phyloP scores from a whole-genome alignment of 2,888 invertebrate species.

The Macaria notata region DNA sequence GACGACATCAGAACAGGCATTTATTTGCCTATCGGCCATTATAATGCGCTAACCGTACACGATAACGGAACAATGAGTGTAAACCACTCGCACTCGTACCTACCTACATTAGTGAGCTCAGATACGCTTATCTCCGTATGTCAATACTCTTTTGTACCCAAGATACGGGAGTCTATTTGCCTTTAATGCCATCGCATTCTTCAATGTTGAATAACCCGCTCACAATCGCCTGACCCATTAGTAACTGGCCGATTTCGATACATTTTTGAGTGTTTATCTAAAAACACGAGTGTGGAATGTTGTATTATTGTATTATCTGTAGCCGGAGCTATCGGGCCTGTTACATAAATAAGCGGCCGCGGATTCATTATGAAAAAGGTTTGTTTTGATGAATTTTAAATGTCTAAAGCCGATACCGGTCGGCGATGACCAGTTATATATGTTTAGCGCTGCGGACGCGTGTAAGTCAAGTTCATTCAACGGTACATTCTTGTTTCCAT shows the following conservation, averaged over 20 bases:
- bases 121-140: conserved; percentile 76
- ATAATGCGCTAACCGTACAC: conserved; percentile 71
- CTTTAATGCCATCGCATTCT: conserved; percentile 76
- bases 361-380: conserved; percentile 10
- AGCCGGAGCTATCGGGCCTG: conserved; percentile 41
- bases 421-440: conserved; percentile 11
- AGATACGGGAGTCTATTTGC: conserved; percentile 77
- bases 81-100: conserved; percentile 62
- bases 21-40: conserved; percentile 75
- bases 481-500: conserved; percentile 17
- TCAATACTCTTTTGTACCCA: conserved; percentile 80
- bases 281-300: conserved; percentile 38
- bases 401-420: conserved; percentile 15
- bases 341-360: conserved; percentile 38
- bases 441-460: conserved; percentile 15
- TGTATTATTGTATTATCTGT: conserved; percentile 41
- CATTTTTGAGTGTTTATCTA: conserved; percentile 53
- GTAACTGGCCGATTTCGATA: conserved; percentile 45
- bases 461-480: conserved; percentile 24
- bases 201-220: conserved; percentile 64
- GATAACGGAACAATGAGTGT: conserved; percentile 79
- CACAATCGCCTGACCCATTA: conserved; percentile 71
- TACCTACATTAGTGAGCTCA: conserved; percentile 68
- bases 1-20: conserved; percentile 50
- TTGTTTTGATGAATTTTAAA: conserved; percentile 27